phyloP scores from a whole-genome alignment of 2,113 vertebrate genomes.

The Melanotaenia duboulayi region DNA sequence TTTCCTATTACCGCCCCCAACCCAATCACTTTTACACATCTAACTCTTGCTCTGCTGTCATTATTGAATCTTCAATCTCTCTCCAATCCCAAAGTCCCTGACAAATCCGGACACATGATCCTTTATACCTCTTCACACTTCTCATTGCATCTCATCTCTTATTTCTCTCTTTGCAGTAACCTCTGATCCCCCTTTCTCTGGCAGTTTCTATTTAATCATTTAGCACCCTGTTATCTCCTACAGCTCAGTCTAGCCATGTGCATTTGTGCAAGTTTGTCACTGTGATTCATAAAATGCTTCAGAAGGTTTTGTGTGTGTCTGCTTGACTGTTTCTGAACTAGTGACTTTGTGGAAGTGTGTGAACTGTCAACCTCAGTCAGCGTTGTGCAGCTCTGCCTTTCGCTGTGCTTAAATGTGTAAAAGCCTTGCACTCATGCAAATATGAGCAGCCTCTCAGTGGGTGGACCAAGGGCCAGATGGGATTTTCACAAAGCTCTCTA shows the following conservation, averaged over 20 bases:
- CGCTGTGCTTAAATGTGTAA: conserved; percentile 25
- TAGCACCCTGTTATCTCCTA: conserved; percentile 29
- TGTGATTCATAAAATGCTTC: conserved; percentile 33
- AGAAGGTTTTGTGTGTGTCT: conserved; percentile 19
- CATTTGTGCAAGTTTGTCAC: conserved; percentile 36
- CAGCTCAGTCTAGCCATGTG: conserved; percentile 20
- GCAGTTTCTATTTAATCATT: conserved; percentile 49
- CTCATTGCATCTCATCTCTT: conserved; percentile 25
- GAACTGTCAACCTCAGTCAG: conserved; percentile 46
- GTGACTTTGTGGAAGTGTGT: conserved; percentile 36
- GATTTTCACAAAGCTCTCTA: conserved; percentile 59
- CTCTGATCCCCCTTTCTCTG: conserved; percentile 3
- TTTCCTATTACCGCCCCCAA: conserved; percentile 10
- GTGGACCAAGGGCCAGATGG: conserved; percentile 55
- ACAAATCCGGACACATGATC: conserved; percentile 54
- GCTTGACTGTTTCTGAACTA: conserved; percentile 27
- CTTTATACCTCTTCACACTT: conserved; percentile 25
- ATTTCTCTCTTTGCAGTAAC: conserved; percentile 15
- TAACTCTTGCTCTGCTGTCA: conserved; percentile 25
- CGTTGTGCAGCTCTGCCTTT: conserved; percentile 24
- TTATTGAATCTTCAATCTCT: conserved; percentile 40
- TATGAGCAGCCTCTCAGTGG: conserved; percentile 39
- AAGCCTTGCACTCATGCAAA: conserved; percentile 47
- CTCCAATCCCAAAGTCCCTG: conserved; percentile 30
- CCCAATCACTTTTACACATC: conserved; percentile 1